Conservation (phyloP, 2,113 vertebrate species). For the Dolichallabes microphthalmus region DNA sequence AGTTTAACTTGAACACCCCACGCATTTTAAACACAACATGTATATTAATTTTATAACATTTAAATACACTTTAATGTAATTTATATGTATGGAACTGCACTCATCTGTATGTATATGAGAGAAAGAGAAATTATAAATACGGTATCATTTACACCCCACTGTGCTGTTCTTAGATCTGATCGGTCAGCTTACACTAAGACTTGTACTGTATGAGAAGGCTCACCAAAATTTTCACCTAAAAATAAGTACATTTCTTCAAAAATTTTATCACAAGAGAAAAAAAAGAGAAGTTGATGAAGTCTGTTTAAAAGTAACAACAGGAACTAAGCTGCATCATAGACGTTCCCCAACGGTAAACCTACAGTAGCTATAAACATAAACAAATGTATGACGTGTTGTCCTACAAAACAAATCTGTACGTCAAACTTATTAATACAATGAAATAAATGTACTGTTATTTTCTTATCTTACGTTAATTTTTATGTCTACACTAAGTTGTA, state of each 20-base stretch:
- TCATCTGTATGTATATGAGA: not conserved
- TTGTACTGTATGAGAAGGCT: not conserved
- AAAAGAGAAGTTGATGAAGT: not conserved
- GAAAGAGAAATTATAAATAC: not conserved
- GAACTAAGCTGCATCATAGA: not conserved
- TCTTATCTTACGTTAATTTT: no score
- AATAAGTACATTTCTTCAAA: not conserved
- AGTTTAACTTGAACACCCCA: no score
- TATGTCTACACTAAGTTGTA: no score
- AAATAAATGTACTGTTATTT: no score
- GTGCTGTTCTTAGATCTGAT: not conserved
- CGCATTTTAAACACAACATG: not conserved
- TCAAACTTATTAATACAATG: no score
- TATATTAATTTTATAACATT: not conserved
- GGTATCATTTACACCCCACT: not conserved
- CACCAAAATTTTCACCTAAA: not conserved
- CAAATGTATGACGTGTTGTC: not conserved
- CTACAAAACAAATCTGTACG: not conserved
- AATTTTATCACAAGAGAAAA: not conserved
- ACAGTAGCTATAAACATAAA: not conserved
- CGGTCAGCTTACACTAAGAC: not conserved
- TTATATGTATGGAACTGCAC: not conserved
- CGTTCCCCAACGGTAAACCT: not conserved
- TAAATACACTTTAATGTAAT: not conserved
- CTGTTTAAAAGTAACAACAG: not conserved